phyloP scores from a whole-genome alignment of 2,797 vertebrate genomes.

The Menidia menidia region DNA sequence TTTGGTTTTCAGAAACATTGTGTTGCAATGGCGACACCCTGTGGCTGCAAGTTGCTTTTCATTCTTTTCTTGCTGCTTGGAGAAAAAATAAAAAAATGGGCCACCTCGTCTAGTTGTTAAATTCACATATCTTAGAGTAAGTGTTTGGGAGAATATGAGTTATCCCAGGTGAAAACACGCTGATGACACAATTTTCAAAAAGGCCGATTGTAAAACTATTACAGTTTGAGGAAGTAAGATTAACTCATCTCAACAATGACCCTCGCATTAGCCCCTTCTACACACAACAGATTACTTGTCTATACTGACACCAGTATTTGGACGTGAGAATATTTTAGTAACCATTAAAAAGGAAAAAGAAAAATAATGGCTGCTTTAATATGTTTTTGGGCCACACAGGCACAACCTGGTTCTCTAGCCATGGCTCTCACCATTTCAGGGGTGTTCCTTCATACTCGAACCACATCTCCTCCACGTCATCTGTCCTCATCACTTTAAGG shows the following conservation, averaged over 20 bases:
- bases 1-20: background rate
- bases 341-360: background rate
- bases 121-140: background rate
- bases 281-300: background rate
- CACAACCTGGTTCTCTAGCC: background rate
- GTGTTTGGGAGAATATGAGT: background rate
- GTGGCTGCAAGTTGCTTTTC: constrained; percentile 44
- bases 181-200: background rate
- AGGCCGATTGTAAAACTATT: background rate
- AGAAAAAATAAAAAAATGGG: background rate
- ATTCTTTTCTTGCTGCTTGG: accelerated
- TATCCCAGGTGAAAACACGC: background rate
- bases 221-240: background rate
- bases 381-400: background rate
- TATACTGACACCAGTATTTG: background rate
- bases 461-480: constrained; percentile 97
- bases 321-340: no score
- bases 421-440: constrained; percentile 91
- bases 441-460: constrained; percentile 97
- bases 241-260: background rate
- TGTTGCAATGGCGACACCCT: constrained; percentile 50
- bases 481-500: constrained; percentile 93
- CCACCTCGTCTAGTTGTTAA: no score
- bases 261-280: background rate
- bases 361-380: background rate